Evolutionary conservation across 2,797 vertebrate genomes (phyloP), one percentile per base, ranked within the genome.

Genomic region (Numenius phaeopus): DNA sequence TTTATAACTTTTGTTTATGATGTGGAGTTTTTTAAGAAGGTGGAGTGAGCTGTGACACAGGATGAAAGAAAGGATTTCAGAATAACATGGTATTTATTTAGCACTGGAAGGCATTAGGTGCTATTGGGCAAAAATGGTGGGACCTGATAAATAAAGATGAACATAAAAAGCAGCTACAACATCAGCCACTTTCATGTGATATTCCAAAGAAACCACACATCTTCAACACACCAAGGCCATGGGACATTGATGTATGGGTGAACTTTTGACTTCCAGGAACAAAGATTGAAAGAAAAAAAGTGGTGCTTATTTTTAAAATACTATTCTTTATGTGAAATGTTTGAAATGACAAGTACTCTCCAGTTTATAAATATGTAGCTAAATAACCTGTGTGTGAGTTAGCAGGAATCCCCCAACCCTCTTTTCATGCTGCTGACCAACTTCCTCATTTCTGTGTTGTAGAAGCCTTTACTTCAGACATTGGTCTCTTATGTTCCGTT

Each of bases 401-500:
- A 61, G 59, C 12, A 59, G n/a, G 57, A 94, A 37, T 67, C 23
- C 32, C 54, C 47, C 42, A 39, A 8, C 65, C 64, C 64, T 86
- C 66, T 79, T 57, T 90, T 75, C 58, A 49, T 44, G 71, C 59
- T 79, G 54, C 75, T 86, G 85, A 90, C 46, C 76, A 86, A 19
- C 40, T 47, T 61, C 61, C 76, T 80, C 12, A 83, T 44, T 72
- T 65, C 83, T 83, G 32, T 83, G 65, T 75, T 93, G 73, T 54
- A 94, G 69, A 9, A 96, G 50, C 44, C 86, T 91, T 94, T 96
- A 87, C 81, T 87, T 93, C 76, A 95, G 90, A 81, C 42, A 62
- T 93, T 97, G 94, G 67, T 85, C 30, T 84, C 52, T 84, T 91
- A 92, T 39, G 34, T 96, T 95, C 96, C 5, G 2, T 94, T 93